A percentile compares a stretch with the other conserved stretches of the same genome.
Evolutionary conservation across 2,113 vertebrate species (phyloP).

Genomic region (Anas platyrhynchos): DNA sequence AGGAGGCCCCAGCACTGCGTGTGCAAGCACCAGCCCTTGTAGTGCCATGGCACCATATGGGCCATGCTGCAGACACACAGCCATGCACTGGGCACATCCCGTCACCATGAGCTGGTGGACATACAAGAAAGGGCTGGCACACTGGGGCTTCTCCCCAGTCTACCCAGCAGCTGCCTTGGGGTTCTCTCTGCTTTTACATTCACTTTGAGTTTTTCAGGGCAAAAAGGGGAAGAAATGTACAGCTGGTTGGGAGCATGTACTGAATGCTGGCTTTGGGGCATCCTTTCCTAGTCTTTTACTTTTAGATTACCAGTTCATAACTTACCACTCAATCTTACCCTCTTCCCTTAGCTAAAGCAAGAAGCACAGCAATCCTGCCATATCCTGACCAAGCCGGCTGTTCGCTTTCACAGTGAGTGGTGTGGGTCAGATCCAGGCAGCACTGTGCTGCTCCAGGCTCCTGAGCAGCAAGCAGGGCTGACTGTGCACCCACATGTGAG

Average conservation of each 20-base stretch:
- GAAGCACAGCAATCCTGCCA: background rate
- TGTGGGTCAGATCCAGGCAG: background rate
- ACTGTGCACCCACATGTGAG: background rate
- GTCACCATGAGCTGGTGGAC: background rate
- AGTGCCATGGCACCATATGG: accelerated
- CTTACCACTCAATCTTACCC: background rate
- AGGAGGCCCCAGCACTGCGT: background rate
- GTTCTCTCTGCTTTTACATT: background rate
- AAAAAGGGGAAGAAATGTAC: background rate
- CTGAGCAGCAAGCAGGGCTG: background rate
- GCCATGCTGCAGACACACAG: background rate
- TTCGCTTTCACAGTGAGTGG: background rate
- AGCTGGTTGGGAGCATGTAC: background rate
- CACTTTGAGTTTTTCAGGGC: background rate
- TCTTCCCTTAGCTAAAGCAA: background rate
- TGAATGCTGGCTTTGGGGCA: background rate
- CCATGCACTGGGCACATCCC: accelerated
- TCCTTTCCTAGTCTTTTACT: background rate
- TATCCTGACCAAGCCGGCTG: background rate
- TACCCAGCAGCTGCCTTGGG: background rate
- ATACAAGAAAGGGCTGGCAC: background rate
- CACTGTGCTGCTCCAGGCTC: background rate
- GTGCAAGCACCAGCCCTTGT: background rate
- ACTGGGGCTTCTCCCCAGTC: background rate
- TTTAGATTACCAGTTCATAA: background rate